Evolutionary conservation across 2,797 vertebrate species (phyloP).

Genomic region (Scomberomorus guttatus): DNA sequence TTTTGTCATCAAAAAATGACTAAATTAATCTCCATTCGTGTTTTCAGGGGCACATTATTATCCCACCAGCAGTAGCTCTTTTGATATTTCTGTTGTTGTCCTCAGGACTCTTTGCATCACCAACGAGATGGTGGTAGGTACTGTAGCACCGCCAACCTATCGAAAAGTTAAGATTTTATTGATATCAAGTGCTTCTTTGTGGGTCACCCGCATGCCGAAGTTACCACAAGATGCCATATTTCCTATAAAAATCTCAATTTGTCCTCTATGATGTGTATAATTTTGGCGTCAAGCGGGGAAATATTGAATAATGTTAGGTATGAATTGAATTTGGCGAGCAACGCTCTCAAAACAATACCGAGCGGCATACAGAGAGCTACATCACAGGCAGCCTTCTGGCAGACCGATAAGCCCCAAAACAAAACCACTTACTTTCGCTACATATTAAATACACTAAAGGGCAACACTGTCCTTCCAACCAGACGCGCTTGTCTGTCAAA

Average conservation of each 20-base stretch:
- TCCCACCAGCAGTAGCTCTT: not conserved
- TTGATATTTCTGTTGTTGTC: not conserved
- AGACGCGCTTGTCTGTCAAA: not conserved
- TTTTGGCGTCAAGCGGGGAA: accelerated
- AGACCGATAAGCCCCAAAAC: not conserved
- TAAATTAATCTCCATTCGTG: not conserved
- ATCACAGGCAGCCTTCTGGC: slow-evolving; percentile 8
- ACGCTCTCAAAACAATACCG: slow-evolving; percentile 14
- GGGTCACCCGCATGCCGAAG: slow-evolving; percentile 14
- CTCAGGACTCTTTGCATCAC: slow-evolving; percentile 8
- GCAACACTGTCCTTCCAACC: accelerated
- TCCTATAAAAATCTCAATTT: accelerated
- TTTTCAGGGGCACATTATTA: no score
- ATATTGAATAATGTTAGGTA: accelerated
- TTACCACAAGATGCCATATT: not conserved
- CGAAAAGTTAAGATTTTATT: slow-evolving; percentile 20
- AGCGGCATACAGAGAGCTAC: not conserved
- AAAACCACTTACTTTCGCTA: not conserved
- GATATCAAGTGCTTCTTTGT: not conserved
- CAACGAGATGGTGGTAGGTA: not conserved
- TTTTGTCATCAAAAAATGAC: not conserved
- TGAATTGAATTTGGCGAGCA: slow-evolving; percentile 27
- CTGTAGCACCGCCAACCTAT: not conserved
- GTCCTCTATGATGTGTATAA: accelerated
- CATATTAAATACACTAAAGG: not conserved